phyloP scores from a whole-genome alignment of 92 coral and sea anemone species.

The Diadumene lineata region DNA sequence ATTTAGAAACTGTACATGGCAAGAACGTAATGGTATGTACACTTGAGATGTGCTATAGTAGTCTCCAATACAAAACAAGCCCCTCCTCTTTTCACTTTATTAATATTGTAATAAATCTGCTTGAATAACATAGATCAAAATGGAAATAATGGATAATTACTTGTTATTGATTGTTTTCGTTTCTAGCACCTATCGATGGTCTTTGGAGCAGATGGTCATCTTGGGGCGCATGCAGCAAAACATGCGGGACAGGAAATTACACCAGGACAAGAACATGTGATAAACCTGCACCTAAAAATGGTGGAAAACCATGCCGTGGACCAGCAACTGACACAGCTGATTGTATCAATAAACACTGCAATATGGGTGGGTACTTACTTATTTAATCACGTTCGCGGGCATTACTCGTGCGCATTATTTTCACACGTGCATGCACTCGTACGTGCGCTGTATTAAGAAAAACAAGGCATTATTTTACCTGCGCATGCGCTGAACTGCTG shows the following conservation, averaged over 20 bases:
- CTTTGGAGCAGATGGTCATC: neutral
- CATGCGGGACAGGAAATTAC: neutral
- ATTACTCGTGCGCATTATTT: too few species aligned
- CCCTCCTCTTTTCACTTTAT: too few species aligned
- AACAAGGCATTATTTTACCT: too few species aligned
- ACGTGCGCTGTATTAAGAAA: too few species aligned
- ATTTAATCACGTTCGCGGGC: too few species aligned
- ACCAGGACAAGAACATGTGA: neutral
- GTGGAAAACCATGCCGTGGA: neutral
- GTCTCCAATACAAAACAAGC: too few species aligned
- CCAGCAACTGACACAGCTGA: neutral
- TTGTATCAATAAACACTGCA: neutral
- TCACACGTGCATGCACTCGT: too few species aligned
- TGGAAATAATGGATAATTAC: too few species aligned
- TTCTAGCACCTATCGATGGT: neutral
- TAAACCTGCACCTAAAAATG: neutral
- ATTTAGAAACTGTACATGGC: neutral
- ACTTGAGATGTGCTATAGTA: too few species aligned
- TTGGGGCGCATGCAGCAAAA: neutral
- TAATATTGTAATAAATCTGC: too few species aligned
- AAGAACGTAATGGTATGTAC: neutral
- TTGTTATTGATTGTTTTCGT: neutral
- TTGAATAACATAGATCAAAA: too few species aligned
- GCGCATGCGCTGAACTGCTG: too few species aligned
- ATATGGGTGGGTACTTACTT: neutral